These are phyloP conservation scores for Drosophila ezoana DNA, from an alignment of 2,888 invertebrate species.

Conservation along the genomic window DNA sequence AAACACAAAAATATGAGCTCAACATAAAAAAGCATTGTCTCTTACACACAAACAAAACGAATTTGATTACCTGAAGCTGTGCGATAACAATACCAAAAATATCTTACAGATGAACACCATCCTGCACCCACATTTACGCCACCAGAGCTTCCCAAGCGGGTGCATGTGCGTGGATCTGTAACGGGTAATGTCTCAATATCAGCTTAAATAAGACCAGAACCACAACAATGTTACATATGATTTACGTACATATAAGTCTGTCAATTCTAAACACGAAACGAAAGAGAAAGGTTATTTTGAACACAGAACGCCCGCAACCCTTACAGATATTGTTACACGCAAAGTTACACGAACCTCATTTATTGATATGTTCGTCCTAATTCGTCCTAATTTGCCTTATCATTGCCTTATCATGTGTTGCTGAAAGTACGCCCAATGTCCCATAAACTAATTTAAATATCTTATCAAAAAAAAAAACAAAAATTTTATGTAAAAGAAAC, in stretches of 20 bases:
- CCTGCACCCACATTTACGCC: constrained; percentile 99
- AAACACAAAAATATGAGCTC: constrained; percentile 58
- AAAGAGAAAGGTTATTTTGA: constrained; percentile 71
- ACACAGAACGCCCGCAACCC: constrained; percentile 31
- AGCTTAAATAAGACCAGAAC: constrained; percentile 40
- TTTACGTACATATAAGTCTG: constrained; percentile 33
- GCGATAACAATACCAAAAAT: constrained; percentile 84
- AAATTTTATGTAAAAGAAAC: constrained; percentile 17
- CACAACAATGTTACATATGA: constrained; percentile 27
- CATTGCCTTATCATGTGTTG: constrained; percentile 35
- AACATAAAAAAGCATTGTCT: constrained; percentile 54
- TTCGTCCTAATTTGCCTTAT: constrained; percentile 49
- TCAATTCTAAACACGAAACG: constrained; percentile 25
- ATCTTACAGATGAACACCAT: constrained; percentile 98
- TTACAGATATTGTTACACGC: constrained; percentile 28
- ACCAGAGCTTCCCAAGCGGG: constrained; percentile 99
- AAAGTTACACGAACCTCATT: constrained; percentile 19
- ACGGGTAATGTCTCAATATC: constrained; percentile 79
- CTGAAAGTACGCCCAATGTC: constrained; percentile 10
- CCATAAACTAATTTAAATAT: constrained; percentile 5
- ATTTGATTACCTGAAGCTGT: constrained; percentile 85
- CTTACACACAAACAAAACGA: constrained; percentile 50
- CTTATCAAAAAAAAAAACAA: background rate
- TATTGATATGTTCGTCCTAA: constrained; percentile 17
- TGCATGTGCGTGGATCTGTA: constrained; percentile 96